Evolutionary conservation across 2,113 vertebrate genomes (phyloP).

Genomic region (Ammodytes dubius): DNA sequence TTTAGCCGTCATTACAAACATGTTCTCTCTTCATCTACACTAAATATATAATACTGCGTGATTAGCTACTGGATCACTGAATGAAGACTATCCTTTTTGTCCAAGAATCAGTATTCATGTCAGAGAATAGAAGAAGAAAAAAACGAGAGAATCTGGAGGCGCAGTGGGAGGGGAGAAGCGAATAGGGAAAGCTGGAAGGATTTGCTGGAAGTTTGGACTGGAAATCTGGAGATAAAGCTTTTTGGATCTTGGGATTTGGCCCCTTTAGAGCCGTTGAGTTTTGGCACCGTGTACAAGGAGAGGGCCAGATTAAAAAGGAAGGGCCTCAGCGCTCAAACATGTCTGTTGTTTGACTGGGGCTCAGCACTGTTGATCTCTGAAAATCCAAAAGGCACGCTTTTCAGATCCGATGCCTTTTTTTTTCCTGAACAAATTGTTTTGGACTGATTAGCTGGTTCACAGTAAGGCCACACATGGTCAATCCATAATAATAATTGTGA

Average conservation of each 20-base stretch:
- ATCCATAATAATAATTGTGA: neutral
- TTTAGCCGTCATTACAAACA: too few relatives aligned
- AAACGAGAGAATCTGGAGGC: neutral
- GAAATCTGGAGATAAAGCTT: slow-evolving; percentile 68
- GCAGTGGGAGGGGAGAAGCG: neutral
- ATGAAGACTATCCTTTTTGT: neutral
- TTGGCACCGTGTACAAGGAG: slow-evolving; percentile 33
- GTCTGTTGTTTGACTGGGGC: slow-evolving; percentile 64
- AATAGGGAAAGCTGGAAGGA: slow-evolving; percentile 29
- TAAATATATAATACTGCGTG: neutral
- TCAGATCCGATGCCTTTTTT: slow-evolving; percentile 45
- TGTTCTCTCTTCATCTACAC: neutral
- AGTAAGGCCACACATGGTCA: neutral
- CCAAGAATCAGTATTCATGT: slow-evolving; percentile 31
- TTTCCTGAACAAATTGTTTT: slow-evolving; percentile 43
- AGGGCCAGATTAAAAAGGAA: slow-evolving; percentile 32
- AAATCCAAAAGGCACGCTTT: slow-evolving; percentile 42
- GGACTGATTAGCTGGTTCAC: slow-evolving; percentile 38
- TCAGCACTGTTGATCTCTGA: slow-evolving; percentile 38
- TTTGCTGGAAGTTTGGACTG: slow-evolving; percentile 65
- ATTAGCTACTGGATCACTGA: slow-evolving; percentile 4
- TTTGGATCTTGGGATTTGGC: slow-evolving; percentile 64
- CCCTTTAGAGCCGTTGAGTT: slow-evolving; percentile 47
- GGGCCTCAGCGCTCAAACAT: slow-evolving; percentile 46
- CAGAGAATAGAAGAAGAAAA: neutral